A percentile compares a stretch with the other conserved stretches of the same genome.
Evolutionary conservation across 2,797 vertebrate genomes (phyloP).

Genomic region (Brotula barbata): DNA sequence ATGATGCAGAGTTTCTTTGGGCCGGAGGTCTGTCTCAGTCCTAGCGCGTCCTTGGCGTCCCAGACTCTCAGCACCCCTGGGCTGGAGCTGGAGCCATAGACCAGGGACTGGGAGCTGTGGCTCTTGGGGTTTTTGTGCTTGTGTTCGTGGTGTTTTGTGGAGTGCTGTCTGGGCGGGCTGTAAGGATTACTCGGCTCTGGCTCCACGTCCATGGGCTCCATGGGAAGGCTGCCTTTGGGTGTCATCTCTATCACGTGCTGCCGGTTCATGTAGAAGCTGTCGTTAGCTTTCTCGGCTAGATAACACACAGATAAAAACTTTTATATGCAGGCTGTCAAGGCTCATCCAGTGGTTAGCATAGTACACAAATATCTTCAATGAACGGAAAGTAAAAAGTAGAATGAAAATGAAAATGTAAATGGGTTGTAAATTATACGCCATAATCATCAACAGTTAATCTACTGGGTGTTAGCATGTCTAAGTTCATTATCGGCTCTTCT

Average conservation of each 20-base stretch:
- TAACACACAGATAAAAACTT: conserved; percentile 46
- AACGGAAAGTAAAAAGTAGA: too few relatives aligned
- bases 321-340: too few relatives aligned
- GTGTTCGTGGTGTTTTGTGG: conserved; percentile 84
- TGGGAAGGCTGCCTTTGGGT: conserved; percentile 88
- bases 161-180: conserved; percentile 82
- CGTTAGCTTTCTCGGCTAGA: conserved; percentile 91
- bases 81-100: conserved; percentile 81
- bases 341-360: too few relatives aligned
- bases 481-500: too few relatives aligned
- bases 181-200: conserved; percentile 87
- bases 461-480: too few relatives aligned
- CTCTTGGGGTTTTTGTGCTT: conserved; percentile 83
- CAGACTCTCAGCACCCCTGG: conserved; percentile 81
- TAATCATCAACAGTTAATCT: too few relatives aligned
- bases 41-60: conserved; percentile 86
- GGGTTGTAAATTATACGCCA: too few relatives aligned
- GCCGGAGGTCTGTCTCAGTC: conserved; percentile 82
- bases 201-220: conserved; percentile 85
- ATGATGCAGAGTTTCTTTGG: conserved; percentile 85
- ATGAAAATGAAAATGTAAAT: too few relatives aligned
- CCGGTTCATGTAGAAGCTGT: conserved; percentile 90
- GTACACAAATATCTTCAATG: too few relatives aligned
- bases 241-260: conserved; percentile 87
- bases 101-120: conserved; percentile 83